Evolutionary conservation across 2,888 invertebrate species (phyloP).

Genomic region (Molanna angustata): DNA sequence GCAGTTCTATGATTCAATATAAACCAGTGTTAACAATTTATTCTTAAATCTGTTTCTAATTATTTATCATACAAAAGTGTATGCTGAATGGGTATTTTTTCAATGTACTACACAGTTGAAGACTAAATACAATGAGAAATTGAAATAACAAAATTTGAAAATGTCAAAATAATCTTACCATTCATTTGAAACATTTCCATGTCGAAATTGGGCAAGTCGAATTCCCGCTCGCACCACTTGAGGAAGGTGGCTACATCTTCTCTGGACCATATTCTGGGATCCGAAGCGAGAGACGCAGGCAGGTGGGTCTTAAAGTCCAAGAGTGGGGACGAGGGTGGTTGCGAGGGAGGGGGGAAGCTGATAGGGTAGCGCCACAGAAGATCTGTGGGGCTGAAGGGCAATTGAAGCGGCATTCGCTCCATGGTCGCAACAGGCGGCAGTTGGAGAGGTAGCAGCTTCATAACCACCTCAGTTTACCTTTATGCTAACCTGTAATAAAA

Average conservation of each 20-base stretch:
- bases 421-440: conserved; percentile 69
- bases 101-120: no score
- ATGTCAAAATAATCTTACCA: conserved; percentile 53
- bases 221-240: conserved; percentile 89
- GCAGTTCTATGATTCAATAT: no score
- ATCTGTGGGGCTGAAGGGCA: conserved; percentile 80
- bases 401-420: conserved; percentile 71
- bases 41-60: no score
- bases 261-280: conserved; percentile 87
- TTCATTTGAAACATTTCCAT: conserved; percentile 96
- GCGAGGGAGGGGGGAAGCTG: conserved; percentile 65
- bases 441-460: conserved; percentile 69
- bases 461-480: conserved; percentile 34
- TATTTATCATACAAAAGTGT: no score
- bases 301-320: conserved; percentile 85
- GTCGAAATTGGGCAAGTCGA: conserved; percentile 87
- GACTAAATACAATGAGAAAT: no score
- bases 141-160: not conserved
- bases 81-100: no score
- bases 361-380: conserved; percentile 85
- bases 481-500: not conserved
- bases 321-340: conserved; percentile 64
- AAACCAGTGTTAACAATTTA: no score
- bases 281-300: conserved; percentile 78
- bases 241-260: conserved; percentile 86